Conservation (phyloP, 2,113 vertebrate genomes). For the Crocuta crocuta region DNA sequence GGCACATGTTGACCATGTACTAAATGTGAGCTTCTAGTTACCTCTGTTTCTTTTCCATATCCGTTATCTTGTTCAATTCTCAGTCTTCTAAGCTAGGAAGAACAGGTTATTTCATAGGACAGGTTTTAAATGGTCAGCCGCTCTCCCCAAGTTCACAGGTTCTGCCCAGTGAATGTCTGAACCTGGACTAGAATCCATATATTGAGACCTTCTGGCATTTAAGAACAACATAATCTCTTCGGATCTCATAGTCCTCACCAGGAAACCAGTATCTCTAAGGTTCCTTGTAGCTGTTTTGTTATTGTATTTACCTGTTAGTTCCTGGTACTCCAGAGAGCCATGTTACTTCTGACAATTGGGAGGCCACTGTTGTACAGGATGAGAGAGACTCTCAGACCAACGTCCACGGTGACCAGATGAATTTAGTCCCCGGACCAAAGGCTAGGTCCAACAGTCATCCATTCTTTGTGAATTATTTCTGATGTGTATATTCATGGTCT, state of each 20-base stretch:
- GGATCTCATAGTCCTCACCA: neutral
- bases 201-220: neutral
- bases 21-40: neutral
- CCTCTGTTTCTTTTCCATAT: neutral
- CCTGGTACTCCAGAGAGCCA: neutral
- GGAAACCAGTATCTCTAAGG: neutral
- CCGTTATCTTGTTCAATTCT: constrained; percentile 15
- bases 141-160: neutral
- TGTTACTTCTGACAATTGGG: neutral
- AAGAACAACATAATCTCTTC: neutral
- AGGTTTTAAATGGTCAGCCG: neutral
- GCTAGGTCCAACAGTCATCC: neutral
- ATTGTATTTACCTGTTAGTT: neutral
- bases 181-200: neutral
- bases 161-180: neutral
- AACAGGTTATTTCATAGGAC: neutral
- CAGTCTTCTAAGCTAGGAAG: neutral
- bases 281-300: neutral
- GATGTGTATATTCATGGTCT: neutral
- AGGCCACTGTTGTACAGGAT: neutral
- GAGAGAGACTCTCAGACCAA: neutral
- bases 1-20: neutral
- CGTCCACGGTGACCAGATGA: neutral
- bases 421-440: neutral
- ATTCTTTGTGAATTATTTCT: constrained; percentile 41